These are phyloP conservation scores for Drosophila formosana DNA, from an alignment of 2,888 invertebrate species.

Conservation along the genomic window DNA sequence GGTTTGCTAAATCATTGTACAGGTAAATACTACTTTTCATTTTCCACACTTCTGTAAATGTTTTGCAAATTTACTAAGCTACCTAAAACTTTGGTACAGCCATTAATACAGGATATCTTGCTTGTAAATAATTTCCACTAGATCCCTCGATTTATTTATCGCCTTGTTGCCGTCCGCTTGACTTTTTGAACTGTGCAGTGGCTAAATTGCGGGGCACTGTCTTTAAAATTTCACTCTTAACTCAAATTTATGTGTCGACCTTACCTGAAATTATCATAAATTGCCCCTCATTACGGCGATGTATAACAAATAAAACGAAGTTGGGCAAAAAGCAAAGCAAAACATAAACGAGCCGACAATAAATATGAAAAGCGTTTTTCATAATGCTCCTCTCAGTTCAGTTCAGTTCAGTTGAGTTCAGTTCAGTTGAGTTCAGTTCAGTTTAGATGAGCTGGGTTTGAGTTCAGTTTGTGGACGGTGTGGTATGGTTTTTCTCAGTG, in stretches of 20 bases:
- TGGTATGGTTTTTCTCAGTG: slow-evolving; percentile 25
- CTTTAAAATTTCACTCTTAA: slow-evolving; percentile 76
- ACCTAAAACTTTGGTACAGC: not conserved
- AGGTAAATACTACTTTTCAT: not conserved
- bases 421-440: slow-evolving; percentile 34
- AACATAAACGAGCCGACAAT: slow-evolving; percentile 62
- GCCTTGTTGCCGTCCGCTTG: slow-evolving; percentile 20
- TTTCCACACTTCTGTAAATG: no score
- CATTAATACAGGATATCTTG: not conserved
- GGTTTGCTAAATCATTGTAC: not conserved
- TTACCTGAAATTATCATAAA: slow-evolving; percentile 74
- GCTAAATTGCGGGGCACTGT: slow-evolving; percentile 33
- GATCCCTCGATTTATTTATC: slow-evolving; percentile 26
- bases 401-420: slow-evolving; percentile 33
- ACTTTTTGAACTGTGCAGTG: slow-evolving; percentile 46
- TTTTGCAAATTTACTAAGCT: no score
- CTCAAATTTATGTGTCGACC: slow-evolving; percentile 72
- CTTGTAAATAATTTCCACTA: not conserved
- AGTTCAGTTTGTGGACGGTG: slow-evolving; percentile 28
- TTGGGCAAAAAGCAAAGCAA: slow-evolving; percentile 35
- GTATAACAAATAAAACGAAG: slow-evolving; percentile 51
- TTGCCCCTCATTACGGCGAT: slow-evolving; percentile 71
- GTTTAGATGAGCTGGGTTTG: not conserved
- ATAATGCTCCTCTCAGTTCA: slow-evolving; percentile 32
- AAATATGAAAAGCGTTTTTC: slow-evolving; percentile 73